Conservation (phyloP, 92 coral and sea anemone genomes). For the Bergia sp. region DNA sequence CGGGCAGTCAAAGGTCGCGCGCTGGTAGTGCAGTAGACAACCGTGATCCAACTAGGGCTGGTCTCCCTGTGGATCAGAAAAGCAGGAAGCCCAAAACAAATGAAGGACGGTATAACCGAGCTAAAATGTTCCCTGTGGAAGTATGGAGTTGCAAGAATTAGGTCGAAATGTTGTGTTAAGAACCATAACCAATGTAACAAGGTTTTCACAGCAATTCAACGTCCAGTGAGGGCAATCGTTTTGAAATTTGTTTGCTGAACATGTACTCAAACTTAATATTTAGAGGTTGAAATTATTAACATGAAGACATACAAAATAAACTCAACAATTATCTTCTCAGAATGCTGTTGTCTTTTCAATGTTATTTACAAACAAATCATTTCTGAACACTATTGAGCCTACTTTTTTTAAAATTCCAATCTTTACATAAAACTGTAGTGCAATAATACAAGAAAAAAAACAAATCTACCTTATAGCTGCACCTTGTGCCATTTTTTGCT, state of each 20-base stretch:
- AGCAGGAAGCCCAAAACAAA: not conserved
- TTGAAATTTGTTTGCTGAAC: not conserved
- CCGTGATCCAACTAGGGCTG: constrained; percentile 5
- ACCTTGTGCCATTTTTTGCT: too few species aligned
- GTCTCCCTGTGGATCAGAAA: constrained; percentile 26
- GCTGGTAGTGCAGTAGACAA: not conserved
- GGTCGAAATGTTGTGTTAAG: not conserved
- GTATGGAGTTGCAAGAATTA: constrained; percentile 40
- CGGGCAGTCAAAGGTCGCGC: constrained; percentile 6
- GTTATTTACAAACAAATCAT: too few species aligned
- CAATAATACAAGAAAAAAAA: too few species aligned
- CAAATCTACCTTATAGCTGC: too few species aligned
- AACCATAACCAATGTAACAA: not conserved
- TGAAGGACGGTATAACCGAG: constrained; percentile 14
- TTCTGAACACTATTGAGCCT: too few species aligned
- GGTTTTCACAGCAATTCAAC: not conserved
- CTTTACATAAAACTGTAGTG: too few species aligned
- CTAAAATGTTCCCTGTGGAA: constrained; percentile 36
- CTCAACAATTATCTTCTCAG: too few species aligned
- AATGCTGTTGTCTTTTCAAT: too few species aligned
- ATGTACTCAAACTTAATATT: too few species aligned
- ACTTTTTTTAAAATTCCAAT: too few species aligned
- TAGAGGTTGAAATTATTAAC: too few species aligned
- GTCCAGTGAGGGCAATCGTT: not conserved
- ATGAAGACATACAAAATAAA: too few species aligned